Conservation (phyloP, 2,888 invertebrate species). For the Erpobdella octoculata region DNA sequence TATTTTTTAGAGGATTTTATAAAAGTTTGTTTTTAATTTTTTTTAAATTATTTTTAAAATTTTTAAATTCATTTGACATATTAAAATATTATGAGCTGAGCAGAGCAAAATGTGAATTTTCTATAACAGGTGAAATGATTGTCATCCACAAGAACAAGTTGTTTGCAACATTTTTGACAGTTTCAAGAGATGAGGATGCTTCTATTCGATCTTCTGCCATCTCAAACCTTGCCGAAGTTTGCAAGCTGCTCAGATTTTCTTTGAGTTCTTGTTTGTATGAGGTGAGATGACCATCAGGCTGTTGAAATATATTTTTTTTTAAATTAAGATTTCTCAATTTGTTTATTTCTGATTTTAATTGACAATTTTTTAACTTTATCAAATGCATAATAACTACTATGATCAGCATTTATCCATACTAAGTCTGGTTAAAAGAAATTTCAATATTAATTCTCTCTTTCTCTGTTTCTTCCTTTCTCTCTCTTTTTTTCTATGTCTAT, state of each 20-base stretch:
- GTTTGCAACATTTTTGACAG: slow-evolving; percentile 65
- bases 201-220: slow-evolving; percentile 71
- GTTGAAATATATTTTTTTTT: no score
- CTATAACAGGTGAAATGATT: slow-evolving; percentile 65
- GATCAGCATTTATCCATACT: no score
- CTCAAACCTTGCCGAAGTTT: slow-evolving; percentile 75
- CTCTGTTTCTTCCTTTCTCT: no score
- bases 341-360: no score
- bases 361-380: no score
- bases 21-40: slow-evolving; percentile 11
- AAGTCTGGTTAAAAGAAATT: background rate
- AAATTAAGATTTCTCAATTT: no score
- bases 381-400: no score
- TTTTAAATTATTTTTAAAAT: slow-evolving; percentile 4
- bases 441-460: background rate
- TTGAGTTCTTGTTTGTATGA: slow-evolving; percentile 67
- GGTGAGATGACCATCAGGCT: no score
- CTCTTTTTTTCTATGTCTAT: no score
- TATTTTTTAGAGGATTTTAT: no score
- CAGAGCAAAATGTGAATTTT: background rate
- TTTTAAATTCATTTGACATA: background rate
- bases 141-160: slow-evolving; percentile 63
- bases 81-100: background rate
- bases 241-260: slow-evolving; percentile 66
- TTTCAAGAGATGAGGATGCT: slow-evolving; percentile 64